Evolutionary conservation across 2,797 vertebrate species (phyloP).

Genomic region (Periophthalmus magnuspinnatus): DNA sequence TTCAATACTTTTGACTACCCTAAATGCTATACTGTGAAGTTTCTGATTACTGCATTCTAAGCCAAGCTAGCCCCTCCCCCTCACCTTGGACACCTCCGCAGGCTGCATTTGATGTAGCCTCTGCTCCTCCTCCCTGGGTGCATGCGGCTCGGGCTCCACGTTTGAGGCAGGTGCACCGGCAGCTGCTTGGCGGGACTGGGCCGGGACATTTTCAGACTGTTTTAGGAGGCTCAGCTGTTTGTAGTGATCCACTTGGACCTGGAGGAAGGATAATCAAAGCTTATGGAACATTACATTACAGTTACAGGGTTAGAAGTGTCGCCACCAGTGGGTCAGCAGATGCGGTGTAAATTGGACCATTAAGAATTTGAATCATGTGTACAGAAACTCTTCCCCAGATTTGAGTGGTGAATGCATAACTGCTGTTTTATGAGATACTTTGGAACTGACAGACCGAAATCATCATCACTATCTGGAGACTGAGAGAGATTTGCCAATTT

Average conservation of each 20-base stretch:
- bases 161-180: constrained; percentile 32
- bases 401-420: not conserved
- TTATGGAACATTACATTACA: not conserved
- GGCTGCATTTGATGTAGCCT: constrained; percentile 12
- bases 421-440: not conserved
- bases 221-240: constrained; percentile 83
- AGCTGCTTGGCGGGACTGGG: constrained; percentile 34
- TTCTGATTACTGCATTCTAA: no score
- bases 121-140: constrained; percentile 19
- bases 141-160: constrained; percentile 3
- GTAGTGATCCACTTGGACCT: constrained; percentile 93
- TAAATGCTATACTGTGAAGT: no score
- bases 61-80: no score
- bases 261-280: constrained; percentile 25
- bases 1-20: no score
- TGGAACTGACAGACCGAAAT: not conserved
- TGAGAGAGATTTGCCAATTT: no score
- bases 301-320: not conserved
- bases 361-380: not conserved
- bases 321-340: not conserved
- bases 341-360: not conserved
- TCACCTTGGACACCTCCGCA: constrained; percentile 53
- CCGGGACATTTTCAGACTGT: constrained; percentile 27
- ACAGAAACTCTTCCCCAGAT: not conserved
- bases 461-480: no score